These are phyloP conservation scores for Neoscelio sp. DNA, from an alignment of 2,888 invertebrate species.

Conservation along the genomic window DNA sequence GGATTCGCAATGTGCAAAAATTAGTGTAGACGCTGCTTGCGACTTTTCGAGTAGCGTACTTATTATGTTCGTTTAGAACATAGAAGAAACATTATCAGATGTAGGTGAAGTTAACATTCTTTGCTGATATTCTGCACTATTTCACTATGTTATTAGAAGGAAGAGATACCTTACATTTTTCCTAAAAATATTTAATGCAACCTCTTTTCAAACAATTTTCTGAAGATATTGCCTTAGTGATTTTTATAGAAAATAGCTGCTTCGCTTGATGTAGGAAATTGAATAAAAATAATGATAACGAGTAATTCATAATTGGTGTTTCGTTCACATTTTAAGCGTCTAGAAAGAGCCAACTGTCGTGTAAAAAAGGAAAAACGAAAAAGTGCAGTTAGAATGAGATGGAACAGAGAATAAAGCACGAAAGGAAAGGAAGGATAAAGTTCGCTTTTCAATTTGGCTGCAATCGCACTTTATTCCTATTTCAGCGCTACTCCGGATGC, in stretches of 20 bases:
- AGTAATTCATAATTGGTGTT: conserved; percentile 50
- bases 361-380: conserved; percentile 7
- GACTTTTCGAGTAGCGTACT: conserved; percentile 10
- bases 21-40: not conserved
- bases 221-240: too few relatives aligned
- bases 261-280: not conserved
- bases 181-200: conserved; percentile 7
- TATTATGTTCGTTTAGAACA: conserved; percentile 16
- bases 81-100: conserved; percentile 24
- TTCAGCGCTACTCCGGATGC: conserved; percentile 67
- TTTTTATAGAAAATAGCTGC: too few relatives aligned
- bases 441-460: conserved; percentile 73
- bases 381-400: conserved; percentile 2
- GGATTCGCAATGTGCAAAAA: too few relatives aligned
- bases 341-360: conserved; percentile 7
- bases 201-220: too few relatives aligned
- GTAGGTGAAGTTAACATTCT: conserved; percentile 6
- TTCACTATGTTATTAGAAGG: too few relatives aligned
- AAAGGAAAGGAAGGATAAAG: conserved; percentile 39
- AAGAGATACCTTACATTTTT: too few relatives aligned
- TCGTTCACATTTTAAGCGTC: conserved; percentile 2
- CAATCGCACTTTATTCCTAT: conserved; percentile 75
- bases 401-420: conserved; percentile 14
- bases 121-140: too few relatives aligned
- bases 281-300: not conserved